Conservation (phyloP, 2,113 vertebrate genomes). For the Stictonetta naevosa region DNA sequence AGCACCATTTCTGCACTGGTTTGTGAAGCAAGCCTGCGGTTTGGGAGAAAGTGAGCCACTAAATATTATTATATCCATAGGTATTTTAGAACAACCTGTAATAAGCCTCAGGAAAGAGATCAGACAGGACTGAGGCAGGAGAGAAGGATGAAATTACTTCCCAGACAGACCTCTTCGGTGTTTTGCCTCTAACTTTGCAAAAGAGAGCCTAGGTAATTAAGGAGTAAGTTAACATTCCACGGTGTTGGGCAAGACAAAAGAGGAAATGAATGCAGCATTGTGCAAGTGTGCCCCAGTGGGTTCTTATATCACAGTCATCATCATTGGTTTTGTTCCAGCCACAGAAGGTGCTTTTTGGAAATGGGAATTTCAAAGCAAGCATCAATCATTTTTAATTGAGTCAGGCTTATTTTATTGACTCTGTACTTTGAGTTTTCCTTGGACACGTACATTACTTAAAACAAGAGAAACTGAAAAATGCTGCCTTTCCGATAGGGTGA, state of each 20-base stretch:
- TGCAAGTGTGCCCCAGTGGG: not conserved
- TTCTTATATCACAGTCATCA: not conserved
- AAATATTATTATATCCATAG: not conserved
- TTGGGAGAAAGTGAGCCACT: not conserved
- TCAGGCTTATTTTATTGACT: not conserved
- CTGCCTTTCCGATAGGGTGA: not conserved
- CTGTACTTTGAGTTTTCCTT: not conserved
- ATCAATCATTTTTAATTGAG: not conserved
- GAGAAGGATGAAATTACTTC: not conserved
- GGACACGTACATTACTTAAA: not conserved
- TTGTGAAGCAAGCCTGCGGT: not conserved
- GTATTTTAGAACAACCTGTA: not conserved
- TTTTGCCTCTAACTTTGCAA: not conserved
- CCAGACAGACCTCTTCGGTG: not conserved
- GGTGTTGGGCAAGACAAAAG: rapidly evolving
- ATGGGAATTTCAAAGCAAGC: not conserved
- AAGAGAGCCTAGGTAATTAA: not conserved
- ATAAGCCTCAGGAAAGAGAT: not conserved
- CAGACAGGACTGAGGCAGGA: not conserved
- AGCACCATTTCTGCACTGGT: rapidly evolving
- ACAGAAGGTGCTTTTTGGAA: not conserved
- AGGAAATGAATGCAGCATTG: not conserved
- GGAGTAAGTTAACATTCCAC: not conserved
- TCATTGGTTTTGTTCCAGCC: not conserved
- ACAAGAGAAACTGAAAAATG: not conserved